A percentile compares a stretch with the other conserved stretches of the same genome.
Evolutionary conservation across 2,888 invertebrate species (phyloP).

Genomic region (Coremacera marginata): DNA sequence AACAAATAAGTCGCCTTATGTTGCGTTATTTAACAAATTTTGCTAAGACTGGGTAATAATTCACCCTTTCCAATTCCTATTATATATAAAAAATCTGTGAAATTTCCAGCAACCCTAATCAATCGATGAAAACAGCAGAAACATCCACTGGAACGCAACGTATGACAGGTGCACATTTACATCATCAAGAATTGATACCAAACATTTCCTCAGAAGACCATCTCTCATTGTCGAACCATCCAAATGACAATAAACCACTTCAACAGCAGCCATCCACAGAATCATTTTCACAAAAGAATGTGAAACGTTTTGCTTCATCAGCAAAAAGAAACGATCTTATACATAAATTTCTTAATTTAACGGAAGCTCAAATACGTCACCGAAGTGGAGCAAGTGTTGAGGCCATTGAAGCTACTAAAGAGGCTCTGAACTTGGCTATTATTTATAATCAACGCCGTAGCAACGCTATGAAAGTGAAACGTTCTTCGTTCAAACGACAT

Average conservation of each 20-base stretch:
- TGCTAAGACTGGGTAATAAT: slow-evolving; percentile 82
- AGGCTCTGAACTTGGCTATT: slow-evolving; percentile 60
- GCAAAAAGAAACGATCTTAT: slow-evolving; percentile 29
- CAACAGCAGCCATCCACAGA: slow-evolving; percentile 15
- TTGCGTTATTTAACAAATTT: slow-evolving; percentile 90
- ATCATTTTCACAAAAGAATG: slow-evolving; percentile 44
- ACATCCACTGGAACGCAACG: slow-evolving; percentile 28
- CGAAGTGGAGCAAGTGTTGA: slow-evolving; percentile 36
- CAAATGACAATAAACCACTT: slow-evolving; percentile 17
- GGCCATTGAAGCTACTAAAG: slow-evolving; percentile 45
- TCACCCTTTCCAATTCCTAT: background rate
- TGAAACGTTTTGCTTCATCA: slow-evolving; percentile 50
- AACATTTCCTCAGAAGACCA: slow-evolving; percentile 1
- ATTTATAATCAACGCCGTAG: slow-evolving; percentile 62
- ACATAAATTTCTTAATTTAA: slow-evolving; percentile 39
- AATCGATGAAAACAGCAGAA: slow-evolving; percentile 49
- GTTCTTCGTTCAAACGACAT: slow-evolving; percentile 56
- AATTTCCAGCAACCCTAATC: slow-evolving; percentile 62
- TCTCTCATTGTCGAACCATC: background rate
- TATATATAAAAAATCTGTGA: background rate
- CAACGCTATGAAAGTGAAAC: slow-evolving; percentile 62
- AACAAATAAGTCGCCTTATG: slow-evolving; percentile 81
- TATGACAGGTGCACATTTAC: background rate
- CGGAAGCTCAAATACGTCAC: slow-evolving; percentile 8
- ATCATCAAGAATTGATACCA: background rate